Evolutionary conservation across 1,140 invertebrate species (phyloP), one percentile per base, ranked within the genome.

Genomic region (Trichoplusia ni): DNA sequence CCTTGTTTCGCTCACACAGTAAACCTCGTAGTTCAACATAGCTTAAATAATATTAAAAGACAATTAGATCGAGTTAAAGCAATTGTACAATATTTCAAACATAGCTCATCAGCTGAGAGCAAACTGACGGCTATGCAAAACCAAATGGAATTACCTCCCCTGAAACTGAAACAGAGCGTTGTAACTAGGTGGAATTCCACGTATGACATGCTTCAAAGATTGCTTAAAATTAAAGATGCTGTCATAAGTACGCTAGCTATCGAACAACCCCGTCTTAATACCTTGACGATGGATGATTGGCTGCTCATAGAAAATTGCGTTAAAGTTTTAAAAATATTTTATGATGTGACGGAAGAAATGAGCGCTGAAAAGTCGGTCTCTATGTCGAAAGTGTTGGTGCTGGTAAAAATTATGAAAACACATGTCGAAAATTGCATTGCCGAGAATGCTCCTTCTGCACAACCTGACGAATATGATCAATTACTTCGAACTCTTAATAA

Each of bases 121-220:
- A 21, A 2, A 11, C 25, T 13, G 11, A 8, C 1, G 18, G 11
- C 18, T 25, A 21, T 25, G n/a, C 42, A 11, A 21, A 1, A 8
- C 0, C 7, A 14, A 47, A 7, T 47, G 31, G 60, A 61, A 29
- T 19, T 73, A 6, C 46, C 62, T 8, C 33, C 23, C 14, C 19
- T 61, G 13, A 75, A 70, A 64, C 37, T 72, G 13, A 68, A 75
- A 51, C 71, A 74, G 29, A 63, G 61, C 19, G 71, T 76, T 6
- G 9, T 38, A 53, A 70, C 63, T 35, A 7, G 56, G 49, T 60
- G 64, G 67, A 67, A 69, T 73, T 72, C 69, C 6, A 65, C 70
- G 2, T 70, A 64, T 38, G 54, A 62, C 8, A 65, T 65, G 56
- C 27, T 69, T 1, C 4, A 13, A 1, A 18, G 67, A 1, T 14